Conservation (phyloP, 2,888 invertebrate genomes). For the Anagyrus pseudococci region DNA sequence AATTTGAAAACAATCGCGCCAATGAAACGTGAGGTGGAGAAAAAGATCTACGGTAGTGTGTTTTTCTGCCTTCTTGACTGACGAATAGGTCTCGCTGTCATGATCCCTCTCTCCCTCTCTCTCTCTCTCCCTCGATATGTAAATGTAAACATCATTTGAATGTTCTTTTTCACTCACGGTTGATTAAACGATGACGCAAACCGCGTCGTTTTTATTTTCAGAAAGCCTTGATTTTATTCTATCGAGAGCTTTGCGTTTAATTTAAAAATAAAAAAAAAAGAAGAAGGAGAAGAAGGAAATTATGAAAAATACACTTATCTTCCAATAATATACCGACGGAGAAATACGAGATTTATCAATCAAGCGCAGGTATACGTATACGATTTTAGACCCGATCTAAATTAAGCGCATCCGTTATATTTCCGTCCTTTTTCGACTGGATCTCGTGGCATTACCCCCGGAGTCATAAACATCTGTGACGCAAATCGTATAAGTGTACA, state of each 20-base stretch:
- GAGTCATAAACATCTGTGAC: too few species aligned
- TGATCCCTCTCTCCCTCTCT: background rate
- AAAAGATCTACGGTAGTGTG: background rate
- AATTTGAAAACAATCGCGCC: too few species aligned
- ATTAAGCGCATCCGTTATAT: too few species aligned
- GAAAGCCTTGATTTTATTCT: background rate
- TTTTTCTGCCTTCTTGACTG: slow-evolving; percentile 5
- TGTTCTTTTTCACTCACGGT: slow-evolving; percentile 1
- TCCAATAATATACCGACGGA: background rate
- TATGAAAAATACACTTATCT: too few species aligned
- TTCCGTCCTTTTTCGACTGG: too few species aligned
- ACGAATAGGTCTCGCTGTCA: too few species aligned
- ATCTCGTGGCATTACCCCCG: too few species aligned
- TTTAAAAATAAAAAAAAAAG: background rate
- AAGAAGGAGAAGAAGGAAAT: too few species aligned
- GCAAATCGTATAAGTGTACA: too few species aligned
- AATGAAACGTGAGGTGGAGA: background rate
- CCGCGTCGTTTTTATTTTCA: background rate
- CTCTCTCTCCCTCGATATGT: background rate
- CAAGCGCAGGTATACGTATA: too few species aligned
- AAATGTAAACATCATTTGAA: background rate
- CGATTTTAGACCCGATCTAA: too few species aligned
- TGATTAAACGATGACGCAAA: slow-evolving; percentile 5
- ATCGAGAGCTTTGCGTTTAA: background rate
- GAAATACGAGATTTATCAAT: too few species aligned